These are phyloP conservation scores for Oryzias celebensis DNA, from an alignment of 2,113 vertebrate genomes.

Conservation along the genomic window DNA sequence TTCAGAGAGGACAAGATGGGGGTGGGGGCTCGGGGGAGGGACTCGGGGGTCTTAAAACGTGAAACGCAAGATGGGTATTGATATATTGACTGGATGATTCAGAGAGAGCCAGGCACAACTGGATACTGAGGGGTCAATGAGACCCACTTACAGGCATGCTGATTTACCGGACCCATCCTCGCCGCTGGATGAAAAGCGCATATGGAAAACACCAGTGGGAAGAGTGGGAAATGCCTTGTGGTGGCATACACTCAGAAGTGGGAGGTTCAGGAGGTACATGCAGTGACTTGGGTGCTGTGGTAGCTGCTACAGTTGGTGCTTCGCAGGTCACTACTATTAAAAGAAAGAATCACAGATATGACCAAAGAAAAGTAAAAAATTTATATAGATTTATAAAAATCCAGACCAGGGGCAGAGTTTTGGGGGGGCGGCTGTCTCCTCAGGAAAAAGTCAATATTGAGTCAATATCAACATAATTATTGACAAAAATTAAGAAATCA, in stretches of 20 bases:
- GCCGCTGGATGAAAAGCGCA: slow-evolving; percentile 24
- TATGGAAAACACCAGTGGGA: slow-evolving; percentile 33
- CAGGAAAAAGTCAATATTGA: too few relatives aligned
- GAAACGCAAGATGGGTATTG: slow-evolving; percentile 67
- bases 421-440: too few relatives aligned
- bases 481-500: too few relatives aligned
- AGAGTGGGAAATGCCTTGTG: slow-evolving; percentile 31
- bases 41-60: slow-evolving; percentile 50
- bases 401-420: too few relatives aligned
- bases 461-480: too few relatives aligned
- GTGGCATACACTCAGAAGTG: slow-evolving; percentile 27
- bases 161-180: slow-evolving; percentile 67
- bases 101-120: slow-evolving; percentile 59
- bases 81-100: slow-evolving; percentile 72
- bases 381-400: background rate
- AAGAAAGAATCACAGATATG: background rate
- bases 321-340: slow-evolving; percentile 33
- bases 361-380: slow-evolving; percentile 33
- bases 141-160: slow-evolving; percentile 69
- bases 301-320: slow-evolving; percentile 36
- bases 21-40: slow-evolving; percentile 14
- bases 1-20: slow-evolving; percentile 44
- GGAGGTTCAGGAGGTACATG: slow-evolving; percentile 32
- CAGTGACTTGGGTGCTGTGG: slow-evolving; percentile 42
- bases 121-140: slow-evolving; percentile 70